A percentile compares a stretch with the other conserved stretches of the same genome.
These are phyloP conservation scores for Bembecia ichneumoniformis DNA, from an alignment of 2,888 invertebrate genomes.

Conservation along the genomic window DNA sequence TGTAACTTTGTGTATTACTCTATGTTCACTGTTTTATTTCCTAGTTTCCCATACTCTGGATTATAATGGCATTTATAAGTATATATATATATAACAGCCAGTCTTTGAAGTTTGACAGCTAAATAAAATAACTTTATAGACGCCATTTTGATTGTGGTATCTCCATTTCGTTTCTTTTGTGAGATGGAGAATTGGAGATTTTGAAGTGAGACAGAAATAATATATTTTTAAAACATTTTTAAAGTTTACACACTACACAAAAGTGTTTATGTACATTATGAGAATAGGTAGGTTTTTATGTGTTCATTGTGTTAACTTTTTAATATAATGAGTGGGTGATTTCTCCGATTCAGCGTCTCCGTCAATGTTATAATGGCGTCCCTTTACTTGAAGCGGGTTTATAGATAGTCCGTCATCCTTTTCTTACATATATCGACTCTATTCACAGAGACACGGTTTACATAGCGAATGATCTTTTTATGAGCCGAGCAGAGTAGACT, in stretches of 20 bases:
- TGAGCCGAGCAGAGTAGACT: conserved; percentile 64
- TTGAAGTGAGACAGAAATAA: conserved; percentile 72
- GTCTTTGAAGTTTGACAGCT: too few species aligned
- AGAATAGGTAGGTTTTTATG: not conserved
- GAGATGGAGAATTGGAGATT: conserved; percentile 64
- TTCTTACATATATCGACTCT: conserved; percentile 67
- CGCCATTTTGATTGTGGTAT: conserved; percentile 64
- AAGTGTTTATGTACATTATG: not conserved
- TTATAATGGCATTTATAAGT: too few species aligned
- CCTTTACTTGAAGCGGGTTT: conserved; percentile 55
- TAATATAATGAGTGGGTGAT: not conserved
- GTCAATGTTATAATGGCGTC: conserved; percentile 58
- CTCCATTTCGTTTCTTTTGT: conserved; percentile 70
- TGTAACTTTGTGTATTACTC: too few species aligned
- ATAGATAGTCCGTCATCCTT: conserved; percentile 70
- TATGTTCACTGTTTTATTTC: too few species aligned
- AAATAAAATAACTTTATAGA: conserved; percentile 2
- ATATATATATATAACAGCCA: too few species aligned
- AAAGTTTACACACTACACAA: not conserved
- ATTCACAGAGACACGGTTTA: conserved; percentile 62
- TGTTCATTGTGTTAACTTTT: not conserved
- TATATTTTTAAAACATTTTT: conserved; percentile 23
- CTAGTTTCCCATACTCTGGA: too few species aligned
- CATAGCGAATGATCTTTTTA: conserved; percentile 66
- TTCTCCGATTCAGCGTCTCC: conserved; percentile 20